Evolutionary conservation across 2,888 invertebrate genomes (phyloP).

Genomic region (Cheilosia grossa): DNA sequence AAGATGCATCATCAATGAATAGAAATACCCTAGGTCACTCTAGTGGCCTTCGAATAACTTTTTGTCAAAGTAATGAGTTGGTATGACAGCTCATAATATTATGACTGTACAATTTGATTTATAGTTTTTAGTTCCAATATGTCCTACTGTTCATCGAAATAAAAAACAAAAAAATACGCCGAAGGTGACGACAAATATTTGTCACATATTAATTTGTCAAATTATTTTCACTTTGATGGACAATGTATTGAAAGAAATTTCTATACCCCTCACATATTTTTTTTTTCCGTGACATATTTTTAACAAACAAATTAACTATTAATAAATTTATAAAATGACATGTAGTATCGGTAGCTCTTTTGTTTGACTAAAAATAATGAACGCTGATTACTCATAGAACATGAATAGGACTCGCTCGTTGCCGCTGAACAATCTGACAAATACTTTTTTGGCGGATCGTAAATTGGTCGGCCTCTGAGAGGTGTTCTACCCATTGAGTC

Average conservation of each 20-base stretch:
- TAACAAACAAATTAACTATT: conserved; percentile 50
- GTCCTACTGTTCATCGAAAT: not conserved
- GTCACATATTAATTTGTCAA: conserved; percentile 49
- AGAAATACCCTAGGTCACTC: too few species aligned
- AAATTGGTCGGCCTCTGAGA: too few species aligned
- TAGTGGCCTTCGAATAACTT: too few species aligned
- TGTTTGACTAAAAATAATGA: conserved; percentile 37
- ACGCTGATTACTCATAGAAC: conserved; percentile 28
- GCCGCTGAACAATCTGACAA: not conserved
- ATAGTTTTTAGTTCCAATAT: conserved; percentile 12
- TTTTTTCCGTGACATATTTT: conserved; percentile 9
- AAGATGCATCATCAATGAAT: too few species aligned
- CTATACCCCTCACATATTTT: not conserved
- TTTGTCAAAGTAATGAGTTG: too few species aligned
- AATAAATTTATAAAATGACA: conserved; percentile 6
- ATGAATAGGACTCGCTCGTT: not conserved
- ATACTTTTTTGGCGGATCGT: not conserved
- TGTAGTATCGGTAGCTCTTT: conserved; percentile 3
- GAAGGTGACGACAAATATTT: conserved; percentile 37
- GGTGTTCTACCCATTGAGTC: too few species aligned
- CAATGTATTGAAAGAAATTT: conserved; percentile 43
- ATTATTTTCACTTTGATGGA: conserved; percentile 41
- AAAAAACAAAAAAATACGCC: not conserved
- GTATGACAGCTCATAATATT: too few species aligned
- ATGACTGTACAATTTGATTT: not conserved